Percentiles rank a stretch among this genome's conserved stretches.
These are phyloP conservation scores for Plutella xylostella DNA, from an alignment of 2,888 invertebrate species.

Conservation along the genomic window DNA sequence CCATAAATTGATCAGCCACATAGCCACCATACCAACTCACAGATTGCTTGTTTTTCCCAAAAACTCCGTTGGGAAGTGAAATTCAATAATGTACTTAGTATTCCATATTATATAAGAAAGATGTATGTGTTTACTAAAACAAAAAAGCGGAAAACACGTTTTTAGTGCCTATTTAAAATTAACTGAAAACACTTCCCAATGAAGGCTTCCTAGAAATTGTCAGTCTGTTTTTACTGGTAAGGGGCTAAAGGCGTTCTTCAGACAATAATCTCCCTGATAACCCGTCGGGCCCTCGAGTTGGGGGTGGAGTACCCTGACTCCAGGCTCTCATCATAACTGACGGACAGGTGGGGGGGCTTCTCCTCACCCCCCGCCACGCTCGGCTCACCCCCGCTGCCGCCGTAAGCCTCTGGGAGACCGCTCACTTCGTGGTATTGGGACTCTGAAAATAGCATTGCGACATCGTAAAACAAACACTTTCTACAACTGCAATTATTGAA, in stretches of 20 bases:
- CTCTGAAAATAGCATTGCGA: slow-evolving; percentile 67
- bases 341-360: slow-evolving; percentile 88
- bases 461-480: too few species aligned
- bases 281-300: slow-evolving; percentile 90
- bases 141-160: neutral
- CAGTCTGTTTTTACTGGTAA: neutral
- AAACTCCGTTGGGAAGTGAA: too few species aligned
- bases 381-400: slow-evolving; percentile 78
- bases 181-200: neutral
- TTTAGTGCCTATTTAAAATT: neutral
- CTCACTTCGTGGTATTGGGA: slow-evolving; percentile 95
- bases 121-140: neutral
- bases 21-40: too few species aligned
- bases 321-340: slow-evolving; percentile 92
- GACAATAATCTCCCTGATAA: slow-evolving; percentile 95
- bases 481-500: too few species aligned
- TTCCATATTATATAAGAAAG: too few species aligned
- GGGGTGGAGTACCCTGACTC: slow-evolving; percentile 96
- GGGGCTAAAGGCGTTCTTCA: slow-evolving; percentile 42
- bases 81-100: too few species aligned
- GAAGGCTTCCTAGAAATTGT: neutral
- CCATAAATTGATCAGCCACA: too few species aligned
- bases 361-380: slow-evolving; percentile 74
- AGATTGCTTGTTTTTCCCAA: too few species aligned
- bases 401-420: slow-evolving; percentile 89